phyloP scores from a whole-genome alignment of 2,888 invertebrate genomes.

The Ophioninae sp. region DNA sequence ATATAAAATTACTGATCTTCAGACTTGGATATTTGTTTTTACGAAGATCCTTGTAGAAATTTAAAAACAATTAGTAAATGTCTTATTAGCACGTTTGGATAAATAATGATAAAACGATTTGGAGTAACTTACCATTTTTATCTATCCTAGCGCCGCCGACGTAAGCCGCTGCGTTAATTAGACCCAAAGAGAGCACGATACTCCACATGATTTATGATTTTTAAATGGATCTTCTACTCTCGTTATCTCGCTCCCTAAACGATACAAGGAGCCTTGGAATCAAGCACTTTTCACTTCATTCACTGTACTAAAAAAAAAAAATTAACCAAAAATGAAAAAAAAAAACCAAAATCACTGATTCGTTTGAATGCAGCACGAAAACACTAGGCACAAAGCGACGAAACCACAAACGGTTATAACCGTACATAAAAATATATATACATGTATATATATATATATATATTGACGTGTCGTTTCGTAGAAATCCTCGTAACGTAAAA shows the following conservation, averaged over 20 bases:
- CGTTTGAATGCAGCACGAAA: constrained; percentile 20
- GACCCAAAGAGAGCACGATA: constrained; percentile 74
- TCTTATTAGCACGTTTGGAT: background rate
- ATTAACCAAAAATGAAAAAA: constrained; percentile 19
- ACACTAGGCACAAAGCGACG: constrained; percentile 38
- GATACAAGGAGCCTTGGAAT: constrained; percentile 23
- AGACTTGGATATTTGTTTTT: no score
- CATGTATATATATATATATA: background rate
- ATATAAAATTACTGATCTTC: background rate
- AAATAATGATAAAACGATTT: background rate
- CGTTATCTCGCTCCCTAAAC: constrained; percentile 54
- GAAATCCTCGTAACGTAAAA: constrained; percentile 5
- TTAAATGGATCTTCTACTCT: constrained; percentile 2
- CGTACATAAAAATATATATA: background rate
- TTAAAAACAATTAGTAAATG: background rate
- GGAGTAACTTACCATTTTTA: constrained; percentile 69
- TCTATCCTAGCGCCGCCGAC: constrained; percentile 69
- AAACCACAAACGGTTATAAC: constrained; percentile 27
- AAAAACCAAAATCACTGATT: constrained; percentile 33
- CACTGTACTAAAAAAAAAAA: constrained; percentile 13
- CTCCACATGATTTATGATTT: constrained; percentile 74
- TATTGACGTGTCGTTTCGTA: constrained; percentile 29
- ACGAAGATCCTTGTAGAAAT: background rate
- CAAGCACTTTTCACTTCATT: constrained; percentile 15
- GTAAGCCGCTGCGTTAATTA: constrained; percentile 73